A percentile compares a stretch with the other conserved stretches of the same genome.
phyloP scores from a whole-genome alignment of 2,888 invertebrate genomes.

The Hydropsyche betteni region DNA sequence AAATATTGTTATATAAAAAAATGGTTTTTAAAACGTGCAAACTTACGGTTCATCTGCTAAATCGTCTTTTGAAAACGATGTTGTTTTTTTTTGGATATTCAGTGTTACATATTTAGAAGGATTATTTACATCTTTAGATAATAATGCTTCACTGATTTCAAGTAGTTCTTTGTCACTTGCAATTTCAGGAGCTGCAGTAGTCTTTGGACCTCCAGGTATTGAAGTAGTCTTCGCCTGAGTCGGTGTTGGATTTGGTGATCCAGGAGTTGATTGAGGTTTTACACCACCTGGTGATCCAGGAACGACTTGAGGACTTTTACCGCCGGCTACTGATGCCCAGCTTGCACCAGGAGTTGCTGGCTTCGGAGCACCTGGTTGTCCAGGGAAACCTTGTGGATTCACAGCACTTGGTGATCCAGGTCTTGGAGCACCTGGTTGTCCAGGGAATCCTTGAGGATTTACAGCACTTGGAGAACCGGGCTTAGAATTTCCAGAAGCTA shows the following conservation, averaged over 20 bases:
- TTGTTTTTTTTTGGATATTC: constrained; percentile 79
- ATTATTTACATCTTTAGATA: constrained; percentile 78
- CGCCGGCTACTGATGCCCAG: constrained; percentile 44
- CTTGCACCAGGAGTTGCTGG: constrained; percentile 44
- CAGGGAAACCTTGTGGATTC: background rate
- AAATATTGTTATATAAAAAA: too few relatives aligned
- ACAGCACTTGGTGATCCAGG: constrained; percentile 13
- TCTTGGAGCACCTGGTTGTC: constrained; percentile 4
- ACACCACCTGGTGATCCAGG: background rate
- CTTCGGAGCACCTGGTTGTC: constrained; percentile 52
- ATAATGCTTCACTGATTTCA: constrained; percentile 75
- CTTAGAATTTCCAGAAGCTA: constrained; percentile 39
- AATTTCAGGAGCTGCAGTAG: constrained; percentile 58
- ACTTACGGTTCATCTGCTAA: constrained; percentile 79
- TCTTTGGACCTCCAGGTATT: constrained; percentile 28
- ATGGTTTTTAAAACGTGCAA: too few relatives aligned
- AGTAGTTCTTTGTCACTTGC: constrained; percentile 73
- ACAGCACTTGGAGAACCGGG: background rate
- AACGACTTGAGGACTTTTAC: constrained; percentile 28
- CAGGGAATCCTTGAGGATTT: background rate
- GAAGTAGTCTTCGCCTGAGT: constrained; percentile 14
- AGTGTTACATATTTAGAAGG: constrained; percentile 74
- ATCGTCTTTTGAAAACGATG: constrained; percentile 73
- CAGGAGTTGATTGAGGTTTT: background rate
- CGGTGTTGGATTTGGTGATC: background rate